Conservation (phyloP, 2,888 invertebrate species). For the Athrips mouffetella region DNA sequence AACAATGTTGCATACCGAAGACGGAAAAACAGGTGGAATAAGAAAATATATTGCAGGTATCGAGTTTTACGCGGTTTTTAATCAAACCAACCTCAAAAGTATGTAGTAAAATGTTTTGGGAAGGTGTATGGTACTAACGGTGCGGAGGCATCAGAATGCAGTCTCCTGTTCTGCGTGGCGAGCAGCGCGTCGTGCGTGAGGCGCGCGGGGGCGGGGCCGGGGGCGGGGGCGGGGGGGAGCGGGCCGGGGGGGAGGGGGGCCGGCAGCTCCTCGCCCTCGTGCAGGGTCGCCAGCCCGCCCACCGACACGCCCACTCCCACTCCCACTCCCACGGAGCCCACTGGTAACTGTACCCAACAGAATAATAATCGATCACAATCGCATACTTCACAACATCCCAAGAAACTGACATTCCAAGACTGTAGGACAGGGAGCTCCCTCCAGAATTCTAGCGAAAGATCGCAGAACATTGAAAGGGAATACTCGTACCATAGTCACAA, state of each 20-base stretch:
- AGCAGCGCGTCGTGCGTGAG: slow-evolving; percentile 89
- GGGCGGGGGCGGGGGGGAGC: slow-evolving; percentile 47
- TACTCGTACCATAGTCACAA: slow-evolving; percentile 54
- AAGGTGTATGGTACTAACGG: slow-evolving; percentile 51
- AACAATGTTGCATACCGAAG: too few species aligned
- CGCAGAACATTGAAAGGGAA: too few species aligned
- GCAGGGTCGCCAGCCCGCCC: slow-evolving; percentile 86
- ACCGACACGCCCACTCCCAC: too few species aligned
- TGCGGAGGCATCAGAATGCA: slow-evolving; percentile 78
- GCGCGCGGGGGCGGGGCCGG: slow-evolving; percentile 54
- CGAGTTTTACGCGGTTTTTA: neutral
- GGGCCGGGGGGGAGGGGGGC: slow-evolving; percentile 47
- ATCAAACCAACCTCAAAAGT: neutral
- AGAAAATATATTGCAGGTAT: neutral
- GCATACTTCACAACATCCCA: too few species aligned
- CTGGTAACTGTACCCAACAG: too few species aligned
- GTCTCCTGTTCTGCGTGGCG: slow-evolving; percentile 87
- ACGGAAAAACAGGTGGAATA: too few species aligned
- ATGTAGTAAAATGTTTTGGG: too few species aligned
- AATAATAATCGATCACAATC: too few species aligned
- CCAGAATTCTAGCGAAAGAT: too few species aligned
- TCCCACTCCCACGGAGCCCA: too few species aligned
- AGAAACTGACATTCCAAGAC: too few species aligned
- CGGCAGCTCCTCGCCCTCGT: slow-evolving; percentile 88
- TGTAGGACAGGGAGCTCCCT: too few species aligned